These are phyloP conservation scores for Blastomussa wellsi DNA, from an alignment of 92 coral and sea anemone genomes.

Conservation along the genomic window DNA sequence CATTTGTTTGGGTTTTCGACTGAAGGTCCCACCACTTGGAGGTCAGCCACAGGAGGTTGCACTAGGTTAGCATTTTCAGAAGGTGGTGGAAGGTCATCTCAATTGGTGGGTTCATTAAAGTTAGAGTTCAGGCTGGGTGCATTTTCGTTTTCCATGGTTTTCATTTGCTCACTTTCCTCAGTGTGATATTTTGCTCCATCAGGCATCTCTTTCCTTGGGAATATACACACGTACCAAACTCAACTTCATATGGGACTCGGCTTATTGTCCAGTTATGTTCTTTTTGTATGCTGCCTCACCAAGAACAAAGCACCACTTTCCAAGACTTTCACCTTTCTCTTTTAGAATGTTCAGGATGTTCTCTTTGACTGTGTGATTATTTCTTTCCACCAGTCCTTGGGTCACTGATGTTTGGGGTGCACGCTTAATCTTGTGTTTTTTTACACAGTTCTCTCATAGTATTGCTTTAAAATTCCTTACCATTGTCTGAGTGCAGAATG, in stretches of 20 bases:
- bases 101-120: constrained; percentile 1
- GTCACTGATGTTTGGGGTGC: constrained; percentile 38
- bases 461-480: constrained; percentile 37
- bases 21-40: constrained; percentile 29
- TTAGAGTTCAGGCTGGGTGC: constrained; percentile 20
- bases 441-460: constrained; percentile 22
- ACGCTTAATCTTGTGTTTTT: constrained; percentile 30
- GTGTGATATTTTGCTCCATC: constrained; percentile 7
- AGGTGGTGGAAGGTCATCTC: constrained; percentile 28
- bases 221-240: constrained; percentile 5
- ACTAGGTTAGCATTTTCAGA: constrained; percentile 3
- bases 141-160: constrained; percentile 9
- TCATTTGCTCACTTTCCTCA: not conserved
- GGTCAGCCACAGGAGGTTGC: constrained; percentile 23
- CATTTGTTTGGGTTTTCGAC: constrained; percentile 12
- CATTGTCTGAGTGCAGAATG: constrained; percentile 35
- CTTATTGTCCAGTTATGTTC: constrained; percentile 2
- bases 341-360: constrained; percentile 28
- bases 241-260: constrained; percentile 8
- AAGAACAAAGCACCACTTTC: constrained; percentile 33
- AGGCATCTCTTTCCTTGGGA: constrained; percentile 19
- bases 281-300: constrained; percentile 18
- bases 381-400: constrained; percentile 54
- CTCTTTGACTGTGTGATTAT: constrained; percentile 32
- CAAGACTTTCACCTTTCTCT: constrained; percentile 11